A percentile compares a stretch with the other conserved stretches of the same genome.
Conservation (phyloP, 1,140 invertebrate genomes). For the Riptortus pedestris region DNA sequence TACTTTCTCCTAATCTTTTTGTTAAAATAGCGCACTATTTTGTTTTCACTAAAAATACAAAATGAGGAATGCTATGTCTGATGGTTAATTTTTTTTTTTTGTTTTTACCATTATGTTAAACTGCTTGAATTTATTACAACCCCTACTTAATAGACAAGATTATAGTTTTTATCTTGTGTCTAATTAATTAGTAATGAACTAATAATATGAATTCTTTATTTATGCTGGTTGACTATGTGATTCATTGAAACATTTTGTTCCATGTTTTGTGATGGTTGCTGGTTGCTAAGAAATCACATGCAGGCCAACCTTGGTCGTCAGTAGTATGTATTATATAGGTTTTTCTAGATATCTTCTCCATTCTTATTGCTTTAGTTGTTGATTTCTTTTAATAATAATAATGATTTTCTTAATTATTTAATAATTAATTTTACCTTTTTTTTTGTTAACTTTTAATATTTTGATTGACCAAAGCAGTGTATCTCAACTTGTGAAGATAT, state of each 20-base stretch:
- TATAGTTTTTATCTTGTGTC: too few species aligned
- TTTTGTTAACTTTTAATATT: neutral
- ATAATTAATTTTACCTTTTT: neutral
- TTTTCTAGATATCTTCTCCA: conserved; percentile 8
- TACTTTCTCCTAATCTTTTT: too few species aligned
- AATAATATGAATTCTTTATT: neutral
- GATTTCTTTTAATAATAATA: conserved; percentile 1
- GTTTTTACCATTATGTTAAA: too few species aligned
- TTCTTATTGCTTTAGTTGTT: conserved; percentile 6
- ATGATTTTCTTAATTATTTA: neutral
- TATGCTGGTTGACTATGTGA: too few species aligned
- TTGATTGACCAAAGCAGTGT: conserved; percentile 5
- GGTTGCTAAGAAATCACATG: neutral
- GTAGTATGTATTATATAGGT: conserved; percentile 5
- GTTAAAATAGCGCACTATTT: too few species aligned
- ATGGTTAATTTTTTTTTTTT: too few species aligned
- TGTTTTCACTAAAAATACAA: too few species aligned
- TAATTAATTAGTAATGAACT: conserved; percentile 1
- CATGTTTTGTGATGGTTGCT: conserved; percentile 4
- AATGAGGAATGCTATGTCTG: too few species aligned
- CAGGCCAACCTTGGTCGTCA: neutral
- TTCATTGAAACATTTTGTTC: conserved; percentile 6
- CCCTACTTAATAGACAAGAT: too few species aligned
- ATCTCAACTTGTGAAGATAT: conserved; percentile 1
- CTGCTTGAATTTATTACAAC: too few species aligned